A percentile compares a stretch with the other conserved stretches of the same genome.
Conservation (phyloP, 2,113 vertebrate species). For the Hippocampus zosterae region DNA sequence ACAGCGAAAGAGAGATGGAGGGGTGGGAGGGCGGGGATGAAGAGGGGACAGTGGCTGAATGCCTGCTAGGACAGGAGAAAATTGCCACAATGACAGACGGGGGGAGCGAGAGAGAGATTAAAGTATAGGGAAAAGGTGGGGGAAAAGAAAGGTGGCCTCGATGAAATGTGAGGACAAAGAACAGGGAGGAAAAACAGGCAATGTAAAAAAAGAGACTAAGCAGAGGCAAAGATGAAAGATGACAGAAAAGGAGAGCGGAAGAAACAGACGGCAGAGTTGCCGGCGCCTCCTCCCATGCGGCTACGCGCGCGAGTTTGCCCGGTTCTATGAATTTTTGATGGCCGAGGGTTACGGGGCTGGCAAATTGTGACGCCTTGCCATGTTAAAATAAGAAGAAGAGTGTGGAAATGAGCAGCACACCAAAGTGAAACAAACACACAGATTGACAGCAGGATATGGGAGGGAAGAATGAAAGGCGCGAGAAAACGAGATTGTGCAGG, state of each 20-base stretch:
- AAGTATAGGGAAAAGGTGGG: conserved; percentile 30
- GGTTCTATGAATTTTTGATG: conserved; percentile 69
- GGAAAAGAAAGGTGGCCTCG: conserved; percentile 12
- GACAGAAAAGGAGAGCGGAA: conserved; percentile 47
- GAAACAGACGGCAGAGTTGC: conserved; percentile 33
- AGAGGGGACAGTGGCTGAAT: conserved; percentile 44
- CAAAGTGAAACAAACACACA: conserved; percentile 43
- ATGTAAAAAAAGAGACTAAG: conserved; percentile 36
- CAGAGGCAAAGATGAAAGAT: conserved; percentile 49
- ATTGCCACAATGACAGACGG: conserved; percentile 66
- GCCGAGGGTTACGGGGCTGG: conserved; percentile 43
- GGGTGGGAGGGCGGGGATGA: conserved; percentile 10
- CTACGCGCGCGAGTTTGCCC: conserved; percentile 38
- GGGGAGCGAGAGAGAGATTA: conserved; percentile 57
- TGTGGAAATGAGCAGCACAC: conserved; percentile 51
- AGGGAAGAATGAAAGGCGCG: conserved; percentile 7
- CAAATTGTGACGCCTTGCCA: conserved; percentile 53
- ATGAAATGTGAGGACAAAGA: conserved; percentile 38
- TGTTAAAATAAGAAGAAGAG: conserved; percentile 45
- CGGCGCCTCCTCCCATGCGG: conserved; percentile 26
- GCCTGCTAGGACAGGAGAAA: conserved; percentile 53
- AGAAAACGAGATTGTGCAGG: conserved; percentile 34
- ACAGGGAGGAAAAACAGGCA: conserved; percentile 34
- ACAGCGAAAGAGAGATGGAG: conserved; percentile 52
- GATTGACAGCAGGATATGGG: conserved; percentile 17